Base-by-base conservation (phyloP, 2,113 vertebrate genomes). In the Myocastor coypus region DNA sequence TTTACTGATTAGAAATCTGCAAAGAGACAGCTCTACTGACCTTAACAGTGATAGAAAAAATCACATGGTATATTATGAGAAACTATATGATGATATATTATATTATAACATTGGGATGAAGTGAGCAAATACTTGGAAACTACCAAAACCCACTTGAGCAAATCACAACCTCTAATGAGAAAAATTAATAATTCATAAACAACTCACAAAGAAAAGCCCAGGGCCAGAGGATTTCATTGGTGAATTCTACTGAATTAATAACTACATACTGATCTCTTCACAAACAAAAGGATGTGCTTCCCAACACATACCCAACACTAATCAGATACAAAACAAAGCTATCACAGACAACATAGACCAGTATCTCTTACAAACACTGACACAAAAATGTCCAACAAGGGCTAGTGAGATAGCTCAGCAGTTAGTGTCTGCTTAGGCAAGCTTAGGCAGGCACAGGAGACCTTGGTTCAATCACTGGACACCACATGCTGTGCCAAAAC, bases 241-340 rank as follows among this genome's bases (percentile, higher is more conserved):
- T 82, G 42, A 94, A 89, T 82, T 86, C 42, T 59, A 94, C 64
- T 50, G 86, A 94, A 82, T 90, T 94, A 92, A 90, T 78, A 40
- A 84, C 69, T 37, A 50, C n/a, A 32, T 55, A 83, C 13, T 28
- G 59, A 59, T 92, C 3, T 78, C 81, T 92, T 92, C n/a, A 78
- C 46, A 88, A 92, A 77, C 0, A 89, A 50, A 92, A 85, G 28
- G 2, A 50, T 61, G 77, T 5, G 85, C 26, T 89, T 82, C 6
- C 14, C 10, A 96, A 57, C n/a, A 85, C 50, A 89, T 30, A 84
- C 83, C 5, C 52, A 77, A n/a, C 17, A 75, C 57, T 66, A 88
- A 84, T 16, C 10, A 80, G 63, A 69, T 30, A 90, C n/a, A 37
- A 86, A 37, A 63, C 77, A 95, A 63, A 83, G 61, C 68, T 12